Evolutionary conservation across 1,140 invertebrate species (phyloP).

Genomic region (Danaus melanippus): DNA sequence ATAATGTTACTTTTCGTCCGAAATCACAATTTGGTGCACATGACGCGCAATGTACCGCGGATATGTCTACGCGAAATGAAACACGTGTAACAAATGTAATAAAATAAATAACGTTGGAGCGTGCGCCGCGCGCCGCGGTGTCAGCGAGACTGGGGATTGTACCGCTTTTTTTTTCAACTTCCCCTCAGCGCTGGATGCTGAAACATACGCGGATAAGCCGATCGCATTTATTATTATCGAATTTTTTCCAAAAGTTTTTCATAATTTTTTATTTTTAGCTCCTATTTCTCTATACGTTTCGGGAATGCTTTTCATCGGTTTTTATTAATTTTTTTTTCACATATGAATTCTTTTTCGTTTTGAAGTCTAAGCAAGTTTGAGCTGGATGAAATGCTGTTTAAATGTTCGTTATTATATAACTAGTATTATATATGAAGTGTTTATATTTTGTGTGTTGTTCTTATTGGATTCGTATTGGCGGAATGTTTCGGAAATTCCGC

Average conservation of each 20-base stretch:
- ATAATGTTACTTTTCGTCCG: conserved; percentile 35
- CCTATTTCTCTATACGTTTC: no score
- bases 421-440: neutral
- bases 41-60: conserved; percentile 55
- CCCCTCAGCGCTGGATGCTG: conserved; percentile 53
- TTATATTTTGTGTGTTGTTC: conserved; percentile 23
- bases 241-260: conserved; percentile 5
- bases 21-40: conserved; percentile 64
- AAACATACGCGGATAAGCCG: conserved; percentile 53
- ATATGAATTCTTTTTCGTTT: no score
- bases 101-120: conserved; percentile 62
- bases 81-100: conserved; percentile 55
- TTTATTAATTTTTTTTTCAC: no score
- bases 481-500: conserved; percentile 35
- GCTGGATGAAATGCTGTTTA: no score
- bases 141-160: conserved; percentile 47
- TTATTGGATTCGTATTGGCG: conserved; percentile 48
- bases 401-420: no score
- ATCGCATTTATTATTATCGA: conserved; percentile 35
- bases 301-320: no score
- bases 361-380: no score
- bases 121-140: conserved; percentile 59
- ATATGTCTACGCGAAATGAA: conserved; percentile 68
- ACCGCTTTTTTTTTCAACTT: conserved; percentile 45
- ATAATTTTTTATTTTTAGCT: no score